These are phyloP conservation scores for Hydrotaea cyrtoneurina DNA, from an alignment of 2,888 invertebrate species.

Conservation along the genomic window DNA sequence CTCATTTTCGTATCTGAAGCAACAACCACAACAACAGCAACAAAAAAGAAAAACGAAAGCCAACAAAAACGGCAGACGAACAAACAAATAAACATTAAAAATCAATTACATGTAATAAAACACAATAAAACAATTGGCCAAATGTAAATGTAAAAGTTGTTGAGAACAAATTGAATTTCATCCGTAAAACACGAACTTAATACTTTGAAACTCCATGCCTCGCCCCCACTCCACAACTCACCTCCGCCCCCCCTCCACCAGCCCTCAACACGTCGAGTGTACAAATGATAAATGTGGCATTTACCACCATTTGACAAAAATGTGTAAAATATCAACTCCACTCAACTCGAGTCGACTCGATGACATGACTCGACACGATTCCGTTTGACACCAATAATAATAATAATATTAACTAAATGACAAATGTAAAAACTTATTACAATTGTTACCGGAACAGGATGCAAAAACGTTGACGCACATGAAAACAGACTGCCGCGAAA, in stretches of 20 bases:
- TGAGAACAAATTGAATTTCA: conserved; percentile 12
- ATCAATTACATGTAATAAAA: conserved; percentile 31
- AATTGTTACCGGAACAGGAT: conserved; percentile 28
- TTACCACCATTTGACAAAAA: conserved; percentile 49
- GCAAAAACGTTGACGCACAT: conserved; percentile 4
- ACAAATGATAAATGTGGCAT: conserved; percentile 52
- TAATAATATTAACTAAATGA: conserved; percentile 42
- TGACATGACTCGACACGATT: conserved; percentile 16
- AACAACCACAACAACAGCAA: not conserved
- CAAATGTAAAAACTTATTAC: conserved; percentile 57
- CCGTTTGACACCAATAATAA: conserved; percentile 23
- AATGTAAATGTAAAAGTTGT: conserved; percentile 25
- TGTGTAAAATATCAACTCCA: conserved; percentile 26
- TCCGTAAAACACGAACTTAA: conserved; percentile 18
- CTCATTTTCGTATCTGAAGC: conserved; percentile 13
- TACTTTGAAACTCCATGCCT: not conserved
- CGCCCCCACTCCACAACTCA: conserved; percentile 23
- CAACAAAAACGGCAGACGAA: not conserved
- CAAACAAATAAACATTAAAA: conserved; percentile 41
- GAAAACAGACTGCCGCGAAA: not conserved
- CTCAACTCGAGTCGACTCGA: conserved; percentile 9
- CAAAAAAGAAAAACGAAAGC: not conserved
- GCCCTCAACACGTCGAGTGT: conserved; percentile 20
- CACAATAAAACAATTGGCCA: conserved; percentile 39
- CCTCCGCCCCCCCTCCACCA: conserved; percentile 21